Base-by-base conservation (phyloP, 1,140 invertebrate species). In the Campoletis sonorensis region DNA sequence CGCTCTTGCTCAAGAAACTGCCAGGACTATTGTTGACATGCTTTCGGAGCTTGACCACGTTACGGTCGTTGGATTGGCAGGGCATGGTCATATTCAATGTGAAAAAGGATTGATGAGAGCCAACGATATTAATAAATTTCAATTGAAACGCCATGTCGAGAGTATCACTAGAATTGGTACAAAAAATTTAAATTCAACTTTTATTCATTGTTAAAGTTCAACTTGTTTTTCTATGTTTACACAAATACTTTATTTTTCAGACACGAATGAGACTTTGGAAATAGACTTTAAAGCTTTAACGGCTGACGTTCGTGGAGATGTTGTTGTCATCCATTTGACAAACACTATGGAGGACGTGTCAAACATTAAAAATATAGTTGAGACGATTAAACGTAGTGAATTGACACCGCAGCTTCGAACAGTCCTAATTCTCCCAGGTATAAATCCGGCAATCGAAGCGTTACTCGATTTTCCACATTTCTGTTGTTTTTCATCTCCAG, bases 21-120 rank as follows among this genome's bases (percentile, higher is more conserved):
- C 90, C 23, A 92, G 90, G 86, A 90, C 89, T 23, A 88, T 92
- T 15, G 82, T 92, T 13, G 90, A 92, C 21, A 91, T 92, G 89
- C 78, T 92, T 1, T 88, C 89, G 4, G 90, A 92, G 27, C 87
- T 81, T 7, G 91, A 92, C 85, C 85, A 82, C n/a, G 84, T 92
- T 16, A 88, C 86, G 45, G 87, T 90, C 10, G 79, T 92, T 54
- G 90, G 90, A 15, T 84, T 92, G 10, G 86, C 88, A 23, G 87
- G 82, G 21, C 81, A 83, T 71, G 84, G 81, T 18, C 86, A 84
- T 1, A 30, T 87, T 8, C 83, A 88, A 80, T 92, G 91, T 79
- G 88, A 87, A 71, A 86, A 90, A 79, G 85, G 85, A 30, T 80
- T 92, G n/a, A 51, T 91, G 11, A 88, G 82, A 58, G 90, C 91